These are phyloP conservation scores for Accipiter virgatus DNA, from an alignment of 2,113 vertebrate genomes.

Conservation along the genomic window DNA sequence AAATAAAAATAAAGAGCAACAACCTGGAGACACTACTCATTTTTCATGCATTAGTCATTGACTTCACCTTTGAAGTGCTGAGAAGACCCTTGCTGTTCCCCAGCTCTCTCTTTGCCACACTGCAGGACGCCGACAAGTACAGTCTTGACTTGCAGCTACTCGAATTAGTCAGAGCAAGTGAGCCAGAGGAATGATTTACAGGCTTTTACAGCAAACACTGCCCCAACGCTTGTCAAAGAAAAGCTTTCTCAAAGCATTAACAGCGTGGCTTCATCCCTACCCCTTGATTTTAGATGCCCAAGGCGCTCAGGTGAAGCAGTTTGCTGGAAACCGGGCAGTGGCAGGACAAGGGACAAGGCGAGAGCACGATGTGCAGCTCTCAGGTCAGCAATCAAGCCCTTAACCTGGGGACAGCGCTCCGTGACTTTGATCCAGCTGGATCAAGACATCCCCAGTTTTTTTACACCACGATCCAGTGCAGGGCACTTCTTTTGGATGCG, in stretches of 20 bases:
- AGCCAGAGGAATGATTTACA: not conserved
- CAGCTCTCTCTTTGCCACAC: not conserved
- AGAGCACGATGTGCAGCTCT: fast-evolving
- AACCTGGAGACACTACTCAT: not conserved
- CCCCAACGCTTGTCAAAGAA: not conserved
- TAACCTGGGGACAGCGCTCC: not conserved
- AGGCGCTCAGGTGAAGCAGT: not conserved
- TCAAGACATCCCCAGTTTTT: not conserved
- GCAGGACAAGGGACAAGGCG: not conserved
- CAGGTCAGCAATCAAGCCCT: not conserved
- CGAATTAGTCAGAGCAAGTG: not conserved
- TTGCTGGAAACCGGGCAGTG: not conserved
- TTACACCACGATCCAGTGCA: not conserved
- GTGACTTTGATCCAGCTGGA: not conserved
- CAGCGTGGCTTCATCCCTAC: not conserved
- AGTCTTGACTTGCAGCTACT: not conserved
- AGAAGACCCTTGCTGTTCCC: not conserved
- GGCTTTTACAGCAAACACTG: not conserved
- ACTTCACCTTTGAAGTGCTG: not conserved
- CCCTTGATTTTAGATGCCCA: not conserved
- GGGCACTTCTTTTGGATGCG: not conserved
- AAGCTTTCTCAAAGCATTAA: not conserved
- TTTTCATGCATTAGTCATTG: not conserved
- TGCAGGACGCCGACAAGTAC: not conserved
- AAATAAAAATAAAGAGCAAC: not conserved